Base-by-base conservation (phyloP, 1,140 invertebrate species). In the Meloidogyne floridensis region DNA sequence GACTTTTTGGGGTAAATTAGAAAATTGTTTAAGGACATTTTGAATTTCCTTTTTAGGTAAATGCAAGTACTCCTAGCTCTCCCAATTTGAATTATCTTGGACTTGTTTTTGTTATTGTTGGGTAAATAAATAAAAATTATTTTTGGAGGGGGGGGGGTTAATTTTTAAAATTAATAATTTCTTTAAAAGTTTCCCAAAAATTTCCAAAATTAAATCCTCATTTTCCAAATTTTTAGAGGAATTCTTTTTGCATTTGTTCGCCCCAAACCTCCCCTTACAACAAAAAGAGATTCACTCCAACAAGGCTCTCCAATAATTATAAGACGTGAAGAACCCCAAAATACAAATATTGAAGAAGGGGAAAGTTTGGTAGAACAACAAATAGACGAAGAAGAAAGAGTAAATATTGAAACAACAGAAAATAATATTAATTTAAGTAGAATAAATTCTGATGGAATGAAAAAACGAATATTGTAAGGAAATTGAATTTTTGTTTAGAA, bases 41-140 rank as follows among this genome's bases (percentile, higher is more conserved):
- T 11, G 2, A 4, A 8, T 77, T 18, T 32, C 32, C 2, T 32
- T 11, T 18, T 43, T 18, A 77, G 76, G 53, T 90, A 2, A 87
- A 85, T 74, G 32, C 87, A 80, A 84, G 87, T 72, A 71, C 84
- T 1, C 90, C 91, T 3, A 74, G 76, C 43, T 85, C 88, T 77
- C 43, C 77, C 2, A 18, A 76, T 3, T 47, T 91, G 80, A 92
- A 92, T 84, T 91, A 91, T 84, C 73, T 87, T 43, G 91, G 91
- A n/a, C 88, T 91, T 11, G 81, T 76, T 13, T 59, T 91, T 42
- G 88, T 90, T 75, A 84, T 90, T 42, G 75, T 87, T 8, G 91
- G 91, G 91, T 91, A 77, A 76, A 82, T 76, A 53, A 32, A 59
- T 59, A 86, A 3, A 82, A 82, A 32, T 32, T 32, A 32, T 1